phyloP scores from a whole-genome alignment of 2,888 invertebrate genomes.

The Gymnosoma rotundatum region DNA sequence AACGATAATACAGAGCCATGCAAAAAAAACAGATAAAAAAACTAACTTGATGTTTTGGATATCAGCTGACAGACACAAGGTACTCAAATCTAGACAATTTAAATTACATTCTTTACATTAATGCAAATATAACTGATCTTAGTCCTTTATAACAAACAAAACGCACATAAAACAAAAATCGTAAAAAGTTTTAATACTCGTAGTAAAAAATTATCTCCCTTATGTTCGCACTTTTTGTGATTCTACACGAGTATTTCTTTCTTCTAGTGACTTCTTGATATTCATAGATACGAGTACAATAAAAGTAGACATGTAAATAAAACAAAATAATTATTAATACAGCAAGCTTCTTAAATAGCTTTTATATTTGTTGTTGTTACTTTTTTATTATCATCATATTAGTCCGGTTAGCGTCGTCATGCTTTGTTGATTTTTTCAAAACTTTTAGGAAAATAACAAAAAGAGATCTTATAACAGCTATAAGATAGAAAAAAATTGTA shows the following conservation, averaged over 20 bases:
- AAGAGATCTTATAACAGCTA: constrained; percentile 35
- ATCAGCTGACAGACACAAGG: too few relatives aligned
- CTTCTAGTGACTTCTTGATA: constrained; percentile 47
- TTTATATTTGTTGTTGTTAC: constrained; percentile 26
- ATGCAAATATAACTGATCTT: background rate
- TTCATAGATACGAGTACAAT: background rate
- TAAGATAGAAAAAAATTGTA: background rate
- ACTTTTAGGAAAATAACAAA: constrained; percentile 10
- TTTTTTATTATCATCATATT: constrained; percentile 59
- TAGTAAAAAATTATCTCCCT: constrained; percentile 62
- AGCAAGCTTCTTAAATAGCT: constrained; percentile 52
- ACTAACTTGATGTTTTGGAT: too few relatives aligned
- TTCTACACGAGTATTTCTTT: constrained; percentile 10
- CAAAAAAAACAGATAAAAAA: too few relatives aligned
- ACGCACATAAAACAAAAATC: constrained; percentile 12
- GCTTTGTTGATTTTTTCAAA: constrained; percentile 56
- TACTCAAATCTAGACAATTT: too few relatives aligned
- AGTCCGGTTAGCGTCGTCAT: constrained; percentile 63
- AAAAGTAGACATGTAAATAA: background rate
- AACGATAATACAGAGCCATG: too few relatives aligned
- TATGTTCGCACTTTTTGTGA: constrained; percentile 60
- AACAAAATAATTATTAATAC: constrained; percentile 3
- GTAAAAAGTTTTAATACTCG: constrained; percentile 30
- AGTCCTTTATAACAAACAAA: constrained; percentile 15
- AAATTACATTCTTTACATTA: background rate